Evolutionary conservation across 2,113 vertebrate genomes (phyloP), one percentile per base, ranked within the genome.

Genomic region (Haliaeetus leucogaster): DNA sequence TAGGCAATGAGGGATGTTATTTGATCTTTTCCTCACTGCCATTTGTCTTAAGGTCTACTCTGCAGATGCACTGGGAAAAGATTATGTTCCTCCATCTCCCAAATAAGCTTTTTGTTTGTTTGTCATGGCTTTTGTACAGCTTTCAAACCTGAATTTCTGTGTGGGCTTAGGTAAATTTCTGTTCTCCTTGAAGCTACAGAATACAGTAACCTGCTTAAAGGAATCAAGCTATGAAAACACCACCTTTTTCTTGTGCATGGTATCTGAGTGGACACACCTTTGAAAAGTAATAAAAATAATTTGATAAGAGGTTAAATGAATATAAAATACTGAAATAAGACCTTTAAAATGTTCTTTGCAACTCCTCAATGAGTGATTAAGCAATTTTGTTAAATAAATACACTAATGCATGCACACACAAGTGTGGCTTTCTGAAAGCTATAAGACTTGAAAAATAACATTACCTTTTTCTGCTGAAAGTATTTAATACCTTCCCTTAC

Each of bases 61-160:
- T 85, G 62, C 79, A 92, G 82, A 86, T 82, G 85, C 10, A 25
- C 63, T 20, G n/a, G 48, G 82, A 90, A 82, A 70, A 93, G 74
- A 89, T 91, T 86, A 55, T 20, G 73, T 58, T 70, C 67, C 63
- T 76, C 95, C 72, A 82, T 90, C 52, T 65, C 50, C n/a, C 63
- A 79, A 86, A 47, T 63, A 79, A 86, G 47, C 34, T 89, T 88
- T 71, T 65, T 82, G 88, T 91, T 97, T 97, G 53, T 95, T 97
- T 97, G 77, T n/a, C 34, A 40, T 89, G 82, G 79, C 38, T 94
- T 95, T 95, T 62, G 27, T 72, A 45, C 16, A 73, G 42, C 90
- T 94, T 97, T 95, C 68, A 95, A 93, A 66, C 40, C 67, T 67
- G 63, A 73, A 78, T 85, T 66, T 82, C 81, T 73, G 30, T 93